Evolutionary conservation across 2,797 vertebrate species (phyloP), one percentile per base, ranked within the genome.

Genomic region (Hemibagrus guttatus): DNA sequence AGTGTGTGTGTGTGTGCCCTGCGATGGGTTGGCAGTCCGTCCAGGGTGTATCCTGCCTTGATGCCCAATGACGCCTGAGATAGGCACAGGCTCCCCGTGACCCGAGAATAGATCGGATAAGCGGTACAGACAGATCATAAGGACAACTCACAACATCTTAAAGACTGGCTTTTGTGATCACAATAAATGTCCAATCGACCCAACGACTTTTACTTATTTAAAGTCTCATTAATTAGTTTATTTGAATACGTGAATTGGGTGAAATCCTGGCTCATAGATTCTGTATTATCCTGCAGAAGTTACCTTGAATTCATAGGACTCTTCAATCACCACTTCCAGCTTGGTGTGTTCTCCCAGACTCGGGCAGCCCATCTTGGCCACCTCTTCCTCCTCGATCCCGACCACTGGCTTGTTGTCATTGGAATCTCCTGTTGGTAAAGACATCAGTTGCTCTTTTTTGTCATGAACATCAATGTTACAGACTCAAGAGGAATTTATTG

Each of bases 291-390:
- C 52, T 71, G 14, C 54, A 61, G 66, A 35, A 72, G 52, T 91
- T 93, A 97, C 97, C 96, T 97, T 97, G 90, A 97, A 97, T 87
- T 97, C 97, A 26, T 97, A 97, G 0, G 97, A 97, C 88, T 97
- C 97, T 86, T 97, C 97, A 58, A 97, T 97, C 81, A 97, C 93
- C 83, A 97, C 95, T 88, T 97, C 97, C 90, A 96, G 94, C 86
- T 93, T 96, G 6, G 94, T 94, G 91, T 97, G 95, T 85, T 97
- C 97, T 39, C 97, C 97, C 88, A 97, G 91, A 86, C 92, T 94
- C 2, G 97, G 97, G 58, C 96, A 97, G 72, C 97, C 97, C 95
- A 94, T 96, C 94, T 94, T 96, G 26, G 94, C 95, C 92, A 94
- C 94, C 42, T 92, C 91, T 63, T 91, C 91, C 63, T 96, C 95